Evolutionary conservation across 2,888 invertebrate genomes (phyloP).

Genomic region (Smittia aterrima): DNA sequence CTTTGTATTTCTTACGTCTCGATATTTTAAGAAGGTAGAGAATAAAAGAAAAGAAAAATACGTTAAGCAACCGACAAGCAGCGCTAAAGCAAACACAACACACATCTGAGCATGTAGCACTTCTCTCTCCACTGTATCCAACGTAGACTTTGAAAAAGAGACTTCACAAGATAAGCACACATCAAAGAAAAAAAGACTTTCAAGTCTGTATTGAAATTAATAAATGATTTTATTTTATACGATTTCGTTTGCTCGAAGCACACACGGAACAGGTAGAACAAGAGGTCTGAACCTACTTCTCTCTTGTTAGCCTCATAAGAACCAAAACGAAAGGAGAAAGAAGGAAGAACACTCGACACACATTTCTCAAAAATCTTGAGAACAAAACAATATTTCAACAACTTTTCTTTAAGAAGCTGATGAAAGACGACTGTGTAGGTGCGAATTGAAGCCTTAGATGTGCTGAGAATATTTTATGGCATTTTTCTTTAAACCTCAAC

Average conservation of each 20-base stretch:
- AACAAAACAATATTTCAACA: neutral
- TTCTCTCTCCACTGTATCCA: conserved; percentile 6
- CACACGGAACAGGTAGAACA: conserved; percentile 31
- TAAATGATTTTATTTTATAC: conserved; percentile 37
- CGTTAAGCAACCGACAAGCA: conserved; percentile 33
- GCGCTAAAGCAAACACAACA: conserved; percentile 18
- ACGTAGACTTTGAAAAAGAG: neutral
- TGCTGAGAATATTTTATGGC: neutral
- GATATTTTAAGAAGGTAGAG: neutral
- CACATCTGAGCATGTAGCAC: conserved; percentile 7
- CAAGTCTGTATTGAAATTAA: conserved; percentile 31
- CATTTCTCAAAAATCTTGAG: neutral
- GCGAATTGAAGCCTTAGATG: conserved; percentile 20
- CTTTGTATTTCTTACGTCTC: neutral
- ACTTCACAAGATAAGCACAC: conserved; percentile 28
- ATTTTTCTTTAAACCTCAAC: neutral
- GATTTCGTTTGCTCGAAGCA: neutral
- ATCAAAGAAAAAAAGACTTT: neutral
- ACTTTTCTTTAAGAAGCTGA: neutral
- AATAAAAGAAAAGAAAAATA: conserved; percentile 19
- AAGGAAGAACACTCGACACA: neutral
- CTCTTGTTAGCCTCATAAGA: conserved; percentile 28
- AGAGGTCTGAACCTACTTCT: conserved; percentile 32
- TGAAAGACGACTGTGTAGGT: conserved; percentile 17
- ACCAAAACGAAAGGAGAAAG: neutral